Evolutionary conservation across 1,140 invertebrate species (phyloP).

Genomic region (Drosophila parabipectinata): DNA sequence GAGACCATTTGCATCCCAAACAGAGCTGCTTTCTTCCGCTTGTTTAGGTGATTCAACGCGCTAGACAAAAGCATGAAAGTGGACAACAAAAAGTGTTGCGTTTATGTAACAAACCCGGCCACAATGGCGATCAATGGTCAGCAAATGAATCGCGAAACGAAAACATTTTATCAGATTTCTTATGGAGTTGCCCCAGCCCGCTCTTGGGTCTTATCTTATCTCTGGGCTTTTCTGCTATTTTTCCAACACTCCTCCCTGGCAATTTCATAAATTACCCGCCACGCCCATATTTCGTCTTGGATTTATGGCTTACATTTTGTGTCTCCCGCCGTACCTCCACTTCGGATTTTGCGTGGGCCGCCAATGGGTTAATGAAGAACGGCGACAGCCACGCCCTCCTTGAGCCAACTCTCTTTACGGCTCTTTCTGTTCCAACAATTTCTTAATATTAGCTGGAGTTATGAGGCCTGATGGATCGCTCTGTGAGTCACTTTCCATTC

Average conservation of each 20-base stretch:
- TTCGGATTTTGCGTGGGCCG: slow-evolving; percentile 31
- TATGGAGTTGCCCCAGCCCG: slow-evolving; percentile 7
- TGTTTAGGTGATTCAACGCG: slow-evolving; percentile 38
- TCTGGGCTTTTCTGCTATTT: slow-evolving; percentile 10
- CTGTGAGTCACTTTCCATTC: slow-evolving; percentile 28
- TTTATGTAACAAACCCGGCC: slow-evolving; percentile 31
- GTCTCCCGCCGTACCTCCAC: not conserved
- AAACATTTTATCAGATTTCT: slow-evolving; percentile 45
- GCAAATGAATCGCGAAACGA: slow-evolving; percentile 30
- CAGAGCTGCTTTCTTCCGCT: slow-evolving; percentile 45
- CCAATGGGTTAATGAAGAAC: slow-evolving; percentile 50
- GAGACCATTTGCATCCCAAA: slow-evolving; percentile 50
- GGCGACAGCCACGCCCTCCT: slow-evolving; percentile 30
- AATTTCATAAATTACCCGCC: slow-evolving; percentile 55
- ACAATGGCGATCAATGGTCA: slow-evolving; percentile 44
- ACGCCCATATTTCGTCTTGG: slow-evolving; percentile 26
- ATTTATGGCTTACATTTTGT: slow-evolving; percentile 5
- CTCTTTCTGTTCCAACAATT: slow-evolving; percentile 16
- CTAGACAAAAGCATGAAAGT: slow-evolving; percentile 20
- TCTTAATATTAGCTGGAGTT: slow-evolving; percentile 20
- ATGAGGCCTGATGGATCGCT: slow-evolving; percentile 32
- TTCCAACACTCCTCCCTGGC: slow-evolving; percentile 18
- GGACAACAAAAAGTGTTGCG: slow-evolving; percentile 18
- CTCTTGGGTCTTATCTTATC: slow-evolving; percentile 34
- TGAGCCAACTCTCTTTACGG: slow-evolving; percentile 13